A percentile compares a stretch with the other conserved stretches of the same genome.
Evolutionary conservation across 2,797 vertebrate species (phyloP).

Genomic region (Sebastes minor): DNA sequence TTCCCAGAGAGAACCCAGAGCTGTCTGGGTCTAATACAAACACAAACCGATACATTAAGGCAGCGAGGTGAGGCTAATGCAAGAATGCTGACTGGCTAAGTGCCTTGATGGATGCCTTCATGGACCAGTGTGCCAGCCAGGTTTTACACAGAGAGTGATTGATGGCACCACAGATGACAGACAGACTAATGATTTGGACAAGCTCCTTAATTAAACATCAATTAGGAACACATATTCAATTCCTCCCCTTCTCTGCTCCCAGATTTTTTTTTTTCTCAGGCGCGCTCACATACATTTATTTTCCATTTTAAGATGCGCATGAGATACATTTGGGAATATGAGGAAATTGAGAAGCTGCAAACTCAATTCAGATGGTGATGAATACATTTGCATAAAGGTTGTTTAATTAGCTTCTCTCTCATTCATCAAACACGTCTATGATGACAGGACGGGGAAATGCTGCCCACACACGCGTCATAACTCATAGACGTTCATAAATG

Average conservation of each 20-base stretch:
- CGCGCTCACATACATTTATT: neutral
- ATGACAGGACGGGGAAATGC: conserved; percentile 13
- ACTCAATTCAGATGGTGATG: conserved; percentile 36
- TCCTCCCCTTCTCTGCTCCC: conserved; percentile 5
- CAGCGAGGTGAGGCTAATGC: conserved; percentile 63
- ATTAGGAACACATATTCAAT: conserved; percentile 71
- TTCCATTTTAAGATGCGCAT: conserved; percentile 25
- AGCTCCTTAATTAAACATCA: conserved; percentile 82
- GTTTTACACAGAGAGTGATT: conserved; percentile 73
- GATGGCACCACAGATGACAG: conserved; percentile 75
- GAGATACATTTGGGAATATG: conserved; percentile 18
- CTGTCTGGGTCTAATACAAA: conserved; percentile 38
- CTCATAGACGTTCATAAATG: neutral
- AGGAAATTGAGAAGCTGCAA: conserved; percentile 34
- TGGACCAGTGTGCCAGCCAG: conserved; percentile 48
- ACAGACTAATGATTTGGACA: conserved; percentile 79
- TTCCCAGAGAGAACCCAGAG: neutral
- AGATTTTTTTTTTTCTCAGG: neutral
- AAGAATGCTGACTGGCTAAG: conserved; percentile 55
- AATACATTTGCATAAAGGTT: conserved; percentile 66
- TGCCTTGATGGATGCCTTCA: conserved; percentile 71
- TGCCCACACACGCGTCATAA: conserved; percentile 2
- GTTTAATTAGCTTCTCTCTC: conserved; percentile 44
- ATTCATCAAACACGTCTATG: conserved; percentile 54
- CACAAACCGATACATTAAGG: conserved; percentile 34